Evolutionary conservation across 2,888 invertebrate species (phyloP), one percentile per base, ranked within the genome.

Genomic region (Lamellibrachia satsuma): DNA sequence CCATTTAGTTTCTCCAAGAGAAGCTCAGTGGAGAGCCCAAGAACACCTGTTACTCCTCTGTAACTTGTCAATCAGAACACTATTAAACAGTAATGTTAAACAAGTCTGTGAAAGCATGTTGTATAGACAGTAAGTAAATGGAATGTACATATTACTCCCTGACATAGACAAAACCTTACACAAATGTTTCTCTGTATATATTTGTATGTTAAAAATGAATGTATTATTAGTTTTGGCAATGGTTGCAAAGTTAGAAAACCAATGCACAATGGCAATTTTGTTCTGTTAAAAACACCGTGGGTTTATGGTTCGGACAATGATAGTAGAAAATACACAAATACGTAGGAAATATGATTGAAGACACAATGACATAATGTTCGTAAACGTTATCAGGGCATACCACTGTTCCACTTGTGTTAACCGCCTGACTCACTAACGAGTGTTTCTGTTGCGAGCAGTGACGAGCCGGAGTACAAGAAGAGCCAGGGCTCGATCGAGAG

Each of bases 391-490:
- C 39, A 39, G 39, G 39, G 39, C 39, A 39, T 39, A 39, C 39
- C 3, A 55, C 55, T 55, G 55, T 55, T 55, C 7, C 8, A 2
- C 3, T 9, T 55, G 3, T 55, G 55, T 55, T 55, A 55, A 55
- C 55, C 8, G 3, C 55, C 55, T 55, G 55, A 55, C 55, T 7
- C 55, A 55, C 2, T 55, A 55, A 55, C 55, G 55, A 55, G 7
- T 75, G 75, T 75, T 75, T 75, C 52, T 91, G 91, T 52, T 91
- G n/a, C 52, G 52, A 39, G 91, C 55, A 91, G 91, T 1, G 52
- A 94, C 55, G 94, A 94, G 52, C 94, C 94, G 52, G 93, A 93
- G 52, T 92, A 93, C 92, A 94, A 93, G 92, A 94, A 94, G 93
- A 93, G 93, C 15, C 92, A 93, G 91, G 93, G 93, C 11, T 94